These are phyloP conservation scores for Sitta europaea DNA, from an alignment of 2,113 vertebrate species.

Conservation along the genomic window DNA sequence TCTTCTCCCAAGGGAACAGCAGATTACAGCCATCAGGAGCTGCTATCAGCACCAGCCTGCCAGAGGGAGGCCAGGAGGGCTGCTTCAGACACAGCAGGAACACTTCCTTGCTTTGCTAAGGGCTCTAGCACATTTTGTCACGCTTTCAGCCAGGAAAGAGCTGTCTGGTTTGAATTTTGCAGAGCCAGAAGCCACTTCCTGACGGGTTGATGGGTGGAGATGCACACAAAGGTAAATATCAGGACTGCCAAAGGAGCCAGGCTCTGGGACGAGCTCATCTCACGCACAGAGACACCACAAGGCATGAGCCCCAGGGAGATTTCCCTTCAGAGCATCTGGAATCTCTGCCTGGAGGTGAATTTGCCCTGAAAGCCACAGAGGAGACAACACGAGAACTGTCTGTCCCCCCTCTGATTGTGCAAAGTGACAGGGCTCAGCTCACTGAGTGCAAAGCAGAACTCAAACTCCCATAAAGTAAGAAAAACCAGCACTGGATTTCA, in stretches of 20 bases:
- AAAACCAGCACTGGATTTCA: not conserved
- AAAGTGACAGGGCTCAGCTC: not conserved
- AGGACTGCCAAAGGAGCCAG: not conserved
- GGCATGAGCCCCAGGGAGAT: not conserved
- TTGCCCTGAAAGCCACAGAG: not conserved
- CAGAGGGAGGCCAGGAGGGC: not conserved
- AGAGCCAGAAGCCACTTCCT: conserved; percentile 15
- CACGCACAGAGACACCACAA: not conserved
- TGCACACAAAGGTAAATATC: not conserved
- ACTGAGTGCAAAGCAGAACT: not conserved
- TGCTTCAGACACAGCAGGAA: not conserved
- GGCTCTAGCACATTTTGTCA: not conserved
- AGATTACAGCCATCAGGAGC: not conserved
- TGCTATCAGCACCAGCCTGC: not conserved
- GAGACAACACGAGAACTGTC: not conserved
- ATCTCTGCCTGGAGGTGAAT: not conserved
- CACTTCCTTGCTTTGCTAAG: not conserved
- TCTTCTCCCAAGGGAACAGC: not conserved
- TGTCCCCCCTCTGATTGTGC: not conserved
- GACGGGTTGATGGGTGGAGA: not conserved
- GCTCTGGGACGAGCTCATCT: not conserved
- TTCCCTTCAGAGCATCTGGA: not conserved
- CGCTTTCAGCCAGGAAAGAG: not conserved
- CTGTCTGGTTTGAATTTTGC: not conserved
- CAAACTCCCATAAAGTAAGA: rapidly evolving